A percentile compares a stretch with the other conserved stretches of the same genome.
Conservation (phyloP, 2,888 invertebrate species). For the Rugalucina vietnamica region DNA sequence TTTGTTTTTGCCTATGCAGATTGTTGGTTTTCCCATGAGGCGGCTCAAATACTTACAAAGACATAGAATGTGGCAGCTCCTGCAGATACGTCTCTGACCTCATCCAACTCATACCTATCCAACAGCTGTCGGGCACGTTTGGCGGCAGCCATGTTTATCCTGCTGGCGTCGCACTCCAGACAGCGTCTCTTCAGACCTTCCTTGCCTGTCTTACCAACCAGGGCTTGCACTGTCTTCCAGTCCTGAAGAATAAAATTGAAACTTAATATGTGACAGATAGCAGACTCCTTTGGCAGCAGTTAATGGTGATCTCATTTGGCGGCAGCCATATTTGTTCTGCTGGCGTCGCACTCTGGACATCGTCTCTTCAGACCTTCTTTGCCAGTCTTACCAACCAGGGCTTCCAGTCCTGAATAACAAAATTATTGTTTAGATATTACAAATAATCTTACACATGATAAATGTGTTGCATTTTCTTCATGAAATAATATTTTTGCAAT, state of each 20-base stretch:
- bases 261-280: background rate
- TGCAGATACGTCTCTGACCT: conserved; percentile 81
- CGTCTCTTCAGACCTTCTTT: conserved; percentile 82
- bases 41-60: conserved; percentile 82
- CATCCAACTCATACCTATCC: conserved; percentile 78
- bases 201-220: conserved; percentile 83
- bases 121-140: conserved; percentile 74
- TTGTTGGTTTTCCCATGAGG: too few relatives aligned
- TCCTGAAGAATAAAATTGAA: conserved; percentile 62
- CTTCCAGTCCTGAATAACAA: conserved; percentile 80
- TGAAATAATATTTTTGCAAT: too few relatives aligned
- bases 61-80: conserved; percentile 83
- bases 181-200: conserved; percentile 81
- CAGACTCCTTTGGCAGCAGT: background rate
- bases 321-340: conserved; percentile 63
- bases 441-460: too few relatives aligned
- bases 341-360: conserved; percentile 78
- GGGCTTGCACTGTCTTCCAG: conserved; percentile 81
- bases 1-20: too few relatives aligned
- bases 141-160: conserved; percentile 67
- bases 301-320: background rate
- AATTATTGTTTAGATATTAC: too few relatives aligned
- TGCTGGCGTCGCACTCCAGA: conserved; percentile 76
- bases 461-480: too few relatives aligned
- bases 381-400: conserved; percentile 82